Evolutionary conservation across 2,888 invertebrate species (phyloP).

Genomic region (Pterostichus niger): DNA sequence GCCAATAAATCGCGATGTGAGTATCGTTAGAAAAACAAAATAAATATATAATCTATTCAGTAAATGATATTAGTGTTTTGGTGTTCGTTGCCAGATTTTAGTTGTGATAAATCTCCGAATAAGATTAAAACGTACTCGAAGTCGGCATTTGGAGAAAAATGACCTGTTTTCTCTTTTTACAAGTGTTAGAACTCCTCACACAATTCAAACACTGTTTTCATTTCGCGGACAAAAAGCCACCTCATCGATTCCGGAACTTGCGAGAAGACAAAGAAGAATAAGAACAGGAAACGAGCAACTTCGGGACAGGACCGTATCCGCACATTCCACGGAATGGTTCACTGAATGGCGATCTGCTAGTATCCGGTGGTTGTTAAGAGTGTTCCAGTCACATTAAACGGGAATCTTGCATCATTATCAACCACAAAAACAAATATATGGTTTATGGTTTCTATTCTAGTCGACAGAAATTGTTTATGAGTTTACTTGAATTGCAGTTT

Average conservation of each 20-base stretch:
- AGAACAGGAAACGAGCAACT: constrained; percentile 50
- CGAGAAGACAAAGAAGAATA: constrained; percentile 53
- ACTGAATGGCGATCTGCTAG: no score
- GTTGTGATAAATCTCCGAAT: constrained; percentile 55
- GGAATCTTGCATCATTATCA: no score
- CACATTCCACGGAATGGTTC: not conserved
- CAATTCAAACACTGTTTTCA: constrained; percentile 59
- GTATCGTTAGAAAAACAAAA: constrained; percentile 53
- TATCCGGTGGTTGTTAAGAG: no score
- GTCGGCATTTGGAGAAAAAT: constrained; percentile 50
- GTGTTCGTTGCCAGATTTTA: constrained; percentile 56
- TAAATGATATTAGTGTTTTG: constrained; percentile 62
- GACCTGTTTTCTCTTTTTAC: constrained; percentile 57
- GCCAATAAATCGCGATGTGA: constrained; percentile 9
- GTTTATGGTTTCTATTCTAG: no score
- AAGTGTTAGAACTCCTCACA: constrained; percentile 50
- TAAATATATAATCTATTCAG: constrained; percentile 53
- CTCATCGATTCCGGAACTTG: constrained; percentile 57
- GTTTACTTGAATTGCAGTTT: no score
- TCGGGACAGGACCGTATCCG: constrained; percentile 19
- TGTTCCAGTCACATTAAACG: no score
- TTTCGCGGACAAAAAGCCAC: constrained; percentile 56
- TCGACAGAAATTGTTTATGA: no score
- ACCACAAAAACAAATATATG: no score
- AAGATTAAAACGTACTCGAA: constrained; percentile 60